phyloP scores from a whole-genome alignment of 2,113 vertebrate species.

The Nesoenas mayeri region DNA sequence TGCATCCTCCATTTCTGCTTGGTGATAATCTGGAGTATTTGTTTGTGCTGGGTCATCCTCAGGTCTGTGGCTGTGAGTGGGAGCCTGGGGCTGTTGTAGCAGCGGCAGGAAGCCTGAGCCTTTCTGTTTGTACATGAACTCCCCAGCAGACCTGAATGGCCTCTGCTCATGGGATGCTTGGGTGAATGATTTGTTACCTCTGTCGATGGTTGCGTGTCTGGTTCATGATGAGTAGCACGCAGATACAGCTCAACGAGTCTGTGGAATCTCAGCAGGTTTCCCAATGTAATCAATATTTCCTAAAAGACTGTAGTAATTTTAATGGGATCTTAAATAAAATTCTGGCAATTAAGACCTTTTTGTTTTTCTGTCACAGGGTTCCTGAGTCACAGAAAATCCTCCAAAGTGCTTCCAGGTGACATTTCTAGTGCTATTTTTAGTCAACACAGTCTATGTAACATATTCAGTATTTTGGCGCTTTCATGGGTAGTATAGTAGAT shows the following conservation, averaged over 20 bases:
- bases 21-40: not conserved
- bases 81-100: not conserved
- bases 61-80: not conserved
- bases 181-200: not conserved
- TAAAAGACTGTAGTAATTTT: slow-evolving; percentile 52
- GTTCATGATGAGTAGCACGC: slow-evolving; percentile 2
- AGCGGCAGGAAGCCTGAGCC: not conserved
- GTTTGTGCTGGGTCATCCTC: not conserved
- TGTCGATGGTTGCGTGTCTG: not conserved
- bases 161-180: slow-evolving; percentile 23
- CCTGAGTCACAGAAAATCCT: slow-evolving; percentile 59
- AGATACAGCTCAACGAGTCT: not conserved
- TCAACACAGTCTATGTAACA: slow-evolving; percentile 35
- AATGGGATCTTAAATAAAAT: slow-evolving; percentile 47
- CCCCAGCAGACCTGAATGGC: not conserved
- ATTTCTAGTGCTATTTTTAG: slow-evolving; percentile 63
- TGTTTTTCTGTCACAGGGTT: slow-evolving; percentile 52
- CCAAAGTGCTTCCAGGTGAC: slow-evolving; percentile 67
- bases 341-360: slow-evolving; percentile 64
- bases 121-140: not conserved
- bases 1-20: not conserved
- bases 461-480: slow-evolving; percentile 26
- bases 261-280: slow-evolving; percentile 45
- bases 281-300: slow-evolving; percentile 32
- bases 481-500: slow-evolving; percentile 10